A percentile compares a stretch with the other conserved stretches of the same genome.
phyloP scores from a whole-genome alignment of 2,888 invertebrate species.

The Drosophila percnosoma region DNA sequence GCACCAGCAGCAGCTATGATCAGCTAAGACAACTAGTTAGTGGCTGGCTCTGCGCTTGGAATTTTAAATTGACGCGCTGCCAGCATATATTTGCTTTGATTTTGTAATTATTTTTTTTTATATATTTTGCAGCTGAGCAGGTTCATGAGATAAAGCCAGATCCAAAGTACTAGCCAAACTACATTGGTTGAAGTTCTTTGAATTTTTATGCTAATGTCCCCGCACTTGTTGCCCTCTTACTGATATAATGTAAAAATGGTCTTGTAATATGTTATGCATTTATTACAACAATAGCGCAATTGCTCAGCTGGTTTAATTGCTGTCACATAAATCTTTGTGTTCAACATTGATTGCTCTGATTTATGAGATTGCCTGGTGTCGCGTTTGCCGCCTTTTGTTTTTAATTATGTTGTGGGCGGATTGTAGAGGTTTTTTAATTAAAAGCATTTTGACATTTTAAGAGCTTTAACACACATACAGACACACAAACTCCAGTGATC shows the following conservation, averaged over 20 bases:
- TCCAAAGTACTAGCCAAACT: slow-evolving; percentile 9
- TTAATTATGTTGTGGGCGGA: slow-evolving; percentile 43
- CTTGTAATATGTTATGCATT: slow-evolving; percentile 17
- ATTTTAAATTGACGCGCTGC: slow-evolving; percentile 63
- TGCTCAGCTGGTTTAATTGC: slow-evolving; percentile 66
- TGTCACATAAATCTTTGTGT: slow-evolving; percentile 67
- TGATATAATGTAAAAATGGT: slow-evolving; percentile 8
- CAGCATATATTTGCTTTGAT: slow-evolving; percentile 59
- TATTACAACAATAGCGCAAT: slow-evolving; percentile 54
- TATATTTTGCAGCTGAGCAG: slow-evolving; percentile 35
- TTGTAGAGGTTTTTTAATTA: slow-evolving; percentile 15
- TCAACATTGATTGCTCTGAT: slow-evolving; percentile 53
- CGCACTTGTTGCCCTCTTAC: slow-evolving; percentile 55
- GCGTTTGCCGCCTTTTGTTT: slow-evolving; percentile 54
- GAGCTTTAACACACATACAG: slow-evolving; percentile 3
- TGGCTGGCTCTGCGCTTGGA: slow-evolving; percentile 37
- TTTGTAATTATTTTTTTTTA: slow-evolving; percentile 50
- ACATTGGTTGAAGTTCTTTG: slow-evolving; percentile 37
- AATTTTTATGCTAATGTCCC: slow-evolving; percentile 56
- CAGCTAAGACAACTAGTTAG: slow-evolving; percentile 40
- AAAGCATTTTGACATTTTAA: slow-evolving; percentile 66
- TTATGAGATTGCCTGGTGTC: slow-evolving; percentile 51
- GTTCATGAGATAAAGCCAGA: slow-evolving; percentile 41
- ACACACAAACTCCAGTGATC: neutral
- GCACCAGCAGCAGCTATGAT: slow-evolving; percentile 36